These are phyloP conservation scores for Mesorhabditis spiculigera DNA, from an alignment of 2,888 invertebrate genomes.

Conservation along the genomic window DNA sequence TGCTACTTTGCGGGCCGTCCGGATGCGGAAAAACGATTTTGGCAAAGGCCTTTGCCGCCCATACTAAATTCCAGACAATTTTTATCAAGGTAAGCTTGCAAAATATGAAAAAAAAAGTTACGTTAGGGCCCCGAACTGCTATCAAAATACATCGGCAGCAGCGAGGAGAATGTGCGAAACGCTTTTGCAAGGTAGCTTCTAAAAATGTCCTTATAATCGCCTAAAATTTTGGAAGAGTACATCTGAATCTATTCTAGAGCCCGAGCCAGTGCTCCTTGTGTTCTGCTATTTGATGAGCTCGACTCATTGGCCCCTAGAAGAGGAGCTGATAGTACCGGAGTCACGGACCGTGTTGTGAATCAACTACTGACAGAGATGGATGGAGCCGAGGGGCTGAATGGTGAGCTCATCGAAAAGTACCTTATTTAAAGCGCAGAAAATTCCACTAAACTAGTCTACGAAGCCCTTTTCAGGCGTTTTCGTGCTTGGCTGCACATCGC, in stretches of 20 bases:
- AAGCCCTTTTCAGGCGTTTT: slow-evolving; percentile 67
- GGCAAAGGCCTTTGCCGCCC: slow-evolving; percentile 40
- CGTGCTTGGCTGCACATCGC: slow-evolving; percentile 84
- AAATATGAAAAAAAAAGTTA: too few relatives aligned
- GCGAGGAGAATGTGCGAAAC: slow-evolving; percentile 90
- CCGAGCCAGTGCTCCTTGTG: slow-evolving; percentile 81
- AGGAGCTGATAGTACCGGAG: slow-evolving; percentile 95
- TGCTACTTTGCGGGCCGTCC: slow-evolving; percentile 50
- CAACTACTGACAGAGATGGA: slow-evolving; percentile 91
- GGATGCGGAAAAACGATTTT: slow-evolving; percentile 53
- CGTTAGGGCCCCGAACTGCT: slow-evolving; percentile 65
- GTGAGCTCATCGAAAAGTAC: too few relatives aligned
- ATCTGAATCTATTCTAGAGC: too few relatives aligned
- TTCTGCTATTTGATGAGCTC: slow-evolving; percentile 96
- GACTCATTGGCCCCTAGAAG: slow-evolving; percentile 73
- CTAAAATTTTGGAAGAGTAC: too few relatives aligned
- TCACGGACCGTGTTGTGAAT: slow-evolving; percentile 98
- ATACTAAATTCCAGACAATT: slow-evolving; percentile 41
- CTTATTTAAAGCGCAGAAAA: too few relatives aligned
- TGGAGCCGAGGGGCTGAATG: slow-evolving; percentile 80
- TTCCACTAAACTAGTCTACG: too few relatives aligned
- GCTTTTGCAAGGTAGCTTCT: slow-evolving; percentile 71
- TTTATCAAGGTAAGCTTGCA: slow-evolving; percentile 47
- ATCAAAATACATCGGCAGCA: slow-evolving; percentile 96
- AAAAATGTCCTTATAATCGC: too few relatives aligned